Evolutionary conservation across 2,797 vertebrate genomes (phyloP), one percentile per base, ranked within the genome.

Genomic region (Phataginus tetradactyla): DNA sequence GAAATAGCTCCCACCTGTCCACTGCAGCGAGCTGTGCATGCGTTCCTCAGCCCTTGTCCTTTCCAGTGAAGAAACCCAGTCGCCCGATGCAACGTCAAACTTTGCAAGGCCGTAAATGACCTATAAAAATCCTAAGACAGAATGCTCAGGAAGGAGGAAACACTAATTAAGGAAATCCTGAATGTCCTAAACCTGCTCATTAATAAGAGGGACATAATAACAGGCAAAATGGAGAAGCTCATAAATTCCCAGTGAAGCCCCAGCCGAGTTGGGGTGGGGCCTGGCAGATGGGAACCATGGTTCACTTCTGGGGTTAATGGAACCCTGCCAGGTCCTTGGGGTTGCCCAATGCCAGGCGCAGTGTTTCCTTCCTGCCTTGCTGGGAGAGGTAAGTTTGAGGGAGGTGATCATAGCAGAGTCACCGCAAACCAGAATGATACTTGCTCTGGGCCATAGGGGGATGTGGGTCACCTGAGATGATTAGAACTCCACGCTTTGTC

Each of bases 211-310:
- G 92, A 77, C 97, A 96, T 97, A 98, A 97, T 97, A 97, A 98
- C 97, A 98, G 97, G 97, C 97, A 87, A 97, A 97, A 97, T 95
- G 86, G 86, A 98, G 98, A 98, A 97, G 98, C 97, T 97, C 97
- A 95, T 97, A 97, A 98, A 98, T 97, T 53, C 95, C 0, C 85
- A 64, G 71, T 79, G 86, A 97, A 97, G 97, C 95, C 39, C 87
- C 27, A 42, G 75, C 23, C 1, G 0, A 1, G 72, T 1, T 3
- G 94, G 59, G 84, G 69, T 66, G 96, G 53, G 77, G 80, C 92
- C 97, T 66, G 86, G 49, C 79, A 27, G 53, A 32, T 1, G 69
- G 86, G 91, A 96, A 97, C 92, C 6, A 0, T 59, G 86, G 71
- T 49, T 90, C 72, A 79, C 2, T 90, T 59, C 96, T 29, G 95